Conservation (phyloP, 2,888 invertebrate genomes). For the Aspidapion aeneum region DNA sequence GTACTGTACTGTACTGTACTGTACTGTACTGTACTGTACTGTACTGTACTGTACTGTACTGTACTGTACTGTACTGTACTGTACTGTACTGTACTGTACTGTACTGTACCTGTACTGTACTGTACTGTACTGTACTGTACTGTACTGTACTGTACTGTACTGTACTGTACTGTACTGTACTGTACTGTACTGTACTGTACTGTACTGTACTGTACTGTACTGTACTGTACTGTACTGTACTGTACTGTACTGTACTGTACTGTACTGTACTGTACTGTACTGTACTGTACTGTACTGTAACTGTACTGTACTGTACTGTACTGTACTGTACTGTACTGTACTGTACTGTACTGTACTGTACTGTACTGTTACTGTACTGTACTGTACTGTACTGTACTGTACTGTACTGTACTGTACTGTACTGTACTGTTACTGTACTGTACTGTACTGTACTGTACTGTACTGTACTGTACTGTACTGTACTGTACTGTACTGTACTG, state of each 20-base stretch:
- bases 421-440: no score
- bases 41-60: conserved; percentile 9
- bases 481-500: no score
- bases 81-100: conserved; percentile 8
- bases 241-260: not conserved
- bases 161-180: no score
- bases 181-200: no score
- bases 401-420: no score
- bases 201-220: no score
- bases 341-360: conserved; percentile 3
- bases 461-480: no score
- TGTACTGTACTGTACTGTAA: conserved; percentile 4
- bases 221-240: not conserved
- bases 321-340: conserved; percentile 4
- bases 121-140: conserved; percentile 8
- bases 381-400: no score
- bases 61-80: conserved; percentile 8
- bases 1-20: conserved; percentile 8
- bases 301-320: conserved; percentile 4
- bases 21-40: conserved; percentile 9
- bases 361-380: no score
- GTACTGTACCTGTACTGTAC: conserved; percentile 5
- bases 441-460: no score
- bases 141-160: conserved; percentile 5
- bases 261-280: conserved; percentile 4